Percentiles rank a stretch among this genome's conserved stretches.
phyloP scores from a whole-genome alignment of 2,797 vertebrate species.

The Macroramphosus scolopax region DNA sequence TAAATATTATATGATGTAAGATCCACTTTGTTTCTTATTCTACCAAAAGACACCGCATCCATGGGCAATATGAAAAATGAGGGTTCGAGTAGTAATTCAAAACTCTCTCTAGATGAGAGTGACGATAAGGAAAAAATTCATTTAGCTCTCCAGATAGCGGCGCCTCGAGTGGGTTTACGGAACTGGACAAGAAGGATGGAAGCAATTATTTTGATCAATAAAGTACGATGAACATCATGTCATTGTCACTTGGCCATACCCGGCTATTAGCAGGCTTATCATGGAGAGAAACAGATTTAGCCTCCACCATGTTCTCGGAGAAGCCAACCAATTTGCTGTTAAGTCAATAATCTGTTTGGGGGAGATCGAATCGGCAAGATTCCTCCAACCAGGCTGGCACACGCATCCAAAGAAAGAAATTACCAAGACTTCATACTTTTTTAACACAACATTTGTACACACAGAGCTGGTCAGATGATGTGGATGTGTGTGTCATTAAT shows the following conservation, averaged over 20 bases:
- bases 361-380: slow-evolving; percentile 31
- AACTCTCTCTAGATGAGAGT: slow-evolving; percentile 33
- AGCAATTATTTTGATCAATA: slow-evolving; percentile 63
- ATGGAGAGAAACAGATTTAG: slow-evolving; percentile 49
- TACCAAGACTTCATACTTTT: no score
- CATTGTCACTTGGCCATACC: no score
- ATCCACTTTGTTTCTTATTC: no score
- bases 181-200: slow-evolving; percentile 32
- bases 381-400: no score
- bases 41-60: no score
- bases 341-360: slow-evolving; percentile 58
- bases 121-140: no score
- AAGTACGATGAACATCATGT: slow-evolving; percentile 38
- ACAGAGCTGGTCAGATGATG: no score
- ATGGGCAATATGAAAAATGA: no score
- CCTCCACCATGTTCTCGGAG: slow-evolving; percentile 41
- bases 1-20: no score
- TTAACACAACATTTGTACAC: no score
- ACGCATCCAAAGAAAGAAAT: no score
- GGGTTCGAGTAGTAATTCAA: slow-evolving; percentile 16
- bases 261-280: slow-evolving; percentile 52
- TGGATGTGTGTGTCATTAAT: no score
- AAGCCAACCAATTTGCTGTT: slow-evolving; percentile 50
- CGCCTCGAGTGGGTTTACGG: slow-evolving; percentile 16
- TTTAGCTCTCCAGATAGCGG: slow-evolving; percentile 34